Conservation (phyloP, 2,888 invertebrate species). For the Cryptocheilus praepositus region DNA sequence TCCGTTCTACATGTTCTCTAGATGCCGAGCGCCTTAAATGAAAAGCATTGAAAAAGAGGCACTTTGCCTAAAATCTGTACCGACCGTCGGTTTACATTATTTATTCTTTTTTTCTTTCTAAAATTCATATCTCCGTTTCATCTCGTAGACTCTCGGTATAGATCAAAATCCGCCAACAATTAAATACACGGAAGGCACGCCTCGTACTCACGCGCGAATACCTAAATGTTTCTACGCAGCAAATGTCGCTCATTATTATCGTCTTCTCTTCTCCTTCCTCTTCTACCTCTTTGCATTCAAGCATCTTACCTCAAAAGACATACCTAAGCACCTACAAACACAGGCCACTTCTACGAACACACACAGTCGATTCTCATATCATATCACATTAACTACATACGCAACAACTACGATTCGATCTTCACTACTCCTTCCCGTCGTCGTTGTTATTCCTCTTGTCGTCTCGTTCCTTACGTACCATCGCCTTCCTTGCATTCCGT, state of each 20-base stretch:
- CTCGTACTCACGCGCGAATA: conserved; percentile 71
- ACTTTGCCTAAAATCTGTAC: conserved; percentile 65
- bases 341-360: conserved; percentile 74
- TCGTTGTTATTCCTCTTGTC: neutral
- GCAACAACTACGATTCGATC: conserved; percentile 45
- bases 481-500: conserved; percentile 11
- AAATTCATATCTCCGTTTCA: conserved; percentile 26
- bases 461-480: neutral
- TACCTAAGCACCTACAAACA: conserved; percentile 70
- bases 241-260: conserved; percentile 28
- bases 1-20: conserved; percentile 39
- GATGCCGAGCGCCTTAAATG: conserved; percentile 43
- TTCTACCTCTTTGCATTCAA: conserved; percentile 32
- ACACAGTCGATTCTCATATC: conserved; percentile 67
- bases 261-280: conserved; percentile 48
- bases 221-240: conserved; percentile 57
- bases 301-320: conserved; percentile 36
- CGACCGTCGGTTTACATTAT: conserved; percentile 42
- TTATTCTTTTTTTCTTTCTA: conserved; percentile 4
- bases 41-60: conserved; percentile 66
- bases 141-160: conserved; percentile 45
- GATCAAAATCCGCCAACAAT: conserved; percentile 72
- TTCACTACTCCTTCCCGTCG: conserved; percentile 14
- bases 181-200: conserved; percentile 74
- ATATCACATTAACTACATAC: conserved; percentile 57